A percentile compares a stretch with the other conserved stretches of the same genome.
Conservation (phyloP, 1,140 invertebrate species). For the Sitobion miscanthi region DNA sequence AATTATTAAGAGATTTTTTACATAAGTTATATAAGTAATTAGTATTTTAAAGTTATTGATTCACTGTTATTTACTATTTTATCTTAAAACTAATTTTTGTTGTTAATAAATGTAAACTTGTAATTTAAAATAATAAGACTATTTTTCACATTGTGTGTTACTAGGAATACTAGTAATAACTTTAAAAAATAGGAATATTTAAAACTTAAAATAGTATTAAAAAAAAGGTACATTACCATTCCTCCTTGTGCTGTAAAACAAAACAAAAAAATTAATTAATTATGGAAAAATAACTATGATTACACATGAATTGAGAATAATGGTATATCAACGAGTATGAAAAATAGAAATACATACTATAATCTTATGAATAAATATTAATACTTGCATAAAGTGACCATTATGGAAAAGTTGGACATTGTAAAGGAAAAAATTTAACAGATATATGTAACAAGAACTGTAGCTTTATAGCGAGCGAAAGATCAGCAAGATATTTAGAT, state of each 20-base stretch:
- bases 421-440: too few relatives aligned
- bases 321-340: background rate
- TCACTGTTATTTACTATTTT: background rate
- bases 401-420: background rate
- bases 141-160: background rate
- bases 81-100: background rate
- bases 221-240: constrained; percentile 51
- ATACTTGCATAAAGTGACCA: background rate
- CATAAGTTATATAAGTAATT: background rate
- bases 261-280: background rate
- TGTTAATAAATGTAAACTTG: background rate
- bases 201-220: background rate
- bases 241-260: constrained; percentile 51
- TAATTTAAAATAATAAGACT: background rate
- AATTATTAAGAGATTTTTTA: background rate
- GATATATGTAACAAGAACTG: too few relatives aligned
- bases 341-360: background rate
- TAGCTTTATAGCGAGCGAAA: too few relatives aligned
- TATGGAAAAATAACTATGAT: background rate
- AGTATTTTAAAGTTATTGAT: background rate
- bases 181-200: background rate
- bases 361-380: background rate
- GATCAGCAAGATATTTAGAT: too few relatives aligned
- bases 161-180: background rate
- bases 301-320: background rate